Percentiles rank a stretch among this genome's conserved stretches.
Conservation (phyloP, 1,140 invertebrate species). For the Drosophila saltans region DNA sequence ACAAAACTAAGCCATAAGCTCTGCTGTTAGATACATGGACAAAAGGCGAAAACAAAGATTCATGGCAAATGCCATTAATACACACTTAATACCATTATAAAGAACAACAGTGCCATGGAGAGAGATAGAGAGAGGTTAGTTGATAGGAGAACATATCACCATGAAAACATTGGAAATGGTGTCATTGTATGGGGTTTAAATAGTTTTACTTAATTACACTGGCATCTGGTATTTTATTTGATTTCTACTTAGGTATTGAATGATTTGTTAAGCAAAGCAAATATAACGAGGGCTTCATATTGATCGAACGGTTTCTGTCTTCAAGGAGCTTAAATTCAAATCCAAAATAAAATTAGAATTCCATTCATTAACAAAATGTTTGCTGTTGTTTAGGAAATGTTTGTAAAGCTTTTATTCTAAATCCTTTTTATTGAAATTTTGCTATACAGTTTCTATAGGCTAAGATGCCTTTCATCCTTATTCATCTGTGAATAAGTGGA, state of each 20-base stretch:
- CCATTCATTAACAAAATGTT: background rate
- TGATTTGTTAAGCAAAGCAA: background rate
- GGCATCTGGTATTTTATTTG: slow-evolving; percentile 2
- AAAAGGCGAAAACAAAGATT: slow-evolving; percentile 10
- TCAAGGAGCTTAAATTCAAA: background rate
- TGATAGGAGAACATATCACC: background rate
- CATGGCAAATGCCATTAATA: slow-evolving; percentile 15
- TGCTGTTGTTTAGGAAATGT: background rate
- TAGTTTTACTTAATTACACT: background rate
- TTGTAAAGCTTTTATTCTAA: too few relatives aligned
- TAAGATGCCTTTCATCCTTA: too few relatives aligned
- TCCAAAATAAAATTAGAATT: background rate
- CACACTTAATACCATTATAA: slow-evolving; percentile 15
- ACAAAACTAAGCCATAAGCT: slow-evolving; percentile 7
- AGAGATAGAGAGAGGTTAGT: background rate
- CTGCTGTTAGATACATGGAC: background rate
- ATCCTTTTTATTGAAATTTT: too few relatives aligned
- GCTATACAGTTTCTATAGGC: too few relatives aligned
- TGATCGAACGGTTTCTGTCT: background rate
- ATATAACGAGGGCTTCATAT: background rate
- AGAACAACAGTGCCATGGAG: background rate
- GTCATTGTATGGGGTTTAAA: slow-evolving; percentile 10
- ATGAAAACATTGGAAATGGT: slow-evolving; percentile 12
- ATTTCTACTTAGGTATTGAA: slow-evolving; percentile 4
- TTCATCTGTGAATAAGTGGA: too few relatives aligned